Base-by-base conservation (phyloP, 2,797 vertebrate genomes). In the Megaceryle alcyon region DNA sequence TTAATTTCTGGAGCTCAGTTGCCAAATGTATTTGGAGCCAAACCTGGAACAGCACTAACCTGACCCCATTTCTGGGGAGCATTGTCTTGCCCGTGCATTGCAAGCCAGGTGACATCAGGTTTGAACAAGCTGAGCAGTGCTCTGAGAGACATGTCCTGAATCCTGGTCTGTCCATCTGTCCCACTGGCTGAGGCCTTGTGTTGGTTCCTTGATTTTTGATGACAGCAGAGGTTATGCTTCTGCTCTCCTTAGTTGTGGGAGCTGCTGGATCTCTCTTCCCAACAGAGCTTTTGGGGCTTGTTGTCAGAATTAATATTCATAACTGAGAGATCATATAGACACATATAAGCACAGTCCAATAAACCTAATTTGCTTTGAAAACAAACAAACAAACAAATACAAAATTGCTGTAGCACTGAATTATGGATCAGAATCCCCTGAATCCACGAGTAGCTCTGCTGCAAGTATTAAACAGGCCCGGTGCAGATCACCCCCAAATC, bases 1-100 rank as follows among this genome's bases (percentile, higher is more conserved):
- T 31, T 53, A 66, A 60, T 92, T 91, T 82, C 83, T 79, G 68
- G 92, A 85, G 87, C 80, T 90, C 71, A 14, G 84, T 88, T 85
- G 76, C 86, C 83, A 75, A 82, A 71, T 68, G 26, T 28, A 49
- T 68, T 8, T 8, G 49, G 59, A 90, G 87, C 71, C 92, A 82
- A 86, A 86, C 68, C 68, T 59, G 76, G 84, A 51, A 49, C 53
- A 88, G 87, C 80, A 53, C 80, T 85, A 78, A 56, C 33, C 71
- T 71, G 90, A 85, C 66, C 90, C 61, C 72, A 53, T 76, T 94
- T 64, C 39, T 91, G 90, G 66, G 57, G 71, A 85, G 86, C 19
- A 5, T 41, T 77, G 73, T 39, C 35, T 33, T 70, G 82, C 65
- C 54, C 60, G n/a, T 28, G 73, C 23, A 3, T 56, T 77, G 65